Conservation (phyloP, 2,113 vertebrate genomes). For the Cisticola juncidis region DNA sequence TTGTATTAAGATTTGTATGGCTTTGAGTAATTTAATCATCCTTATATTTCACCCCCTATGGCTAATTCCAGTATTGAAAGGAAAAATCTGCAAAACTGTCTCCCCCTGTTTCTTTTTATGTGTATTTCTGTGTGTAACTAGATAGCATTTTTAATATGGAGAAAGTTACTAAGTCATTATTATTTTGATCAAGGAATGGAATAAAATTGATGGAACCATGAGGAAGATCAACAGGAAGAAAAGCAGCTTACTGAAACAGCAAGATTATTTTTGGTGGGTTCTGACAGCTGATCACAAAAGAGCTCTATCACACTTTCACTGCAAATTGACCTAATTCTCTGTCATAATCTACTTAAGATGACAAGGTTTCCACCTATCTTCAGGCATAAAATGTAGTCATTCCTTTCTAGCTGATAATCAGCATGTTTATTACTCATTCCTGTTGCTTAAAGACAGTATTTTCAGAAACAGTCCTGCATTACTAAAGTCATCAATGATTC, state of each 20-base stretch:
- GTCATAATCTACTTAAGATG: not conserved
- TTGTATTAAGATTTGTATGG: not conserved
- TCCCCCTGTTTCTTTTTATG: not conserved
- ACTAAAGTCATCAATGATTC: not conserved
- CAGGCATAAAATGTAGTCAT: not conserved
- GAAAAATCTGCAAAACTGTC: not conserved
- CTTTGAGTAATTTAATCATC: not conserved
- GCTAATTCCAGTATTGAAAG: not conserved
- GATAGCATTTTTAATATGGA: not conserved
- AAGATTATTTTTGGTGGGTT: not conserved
- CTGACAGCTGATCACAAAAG: not conserved
- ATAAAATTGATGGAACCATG: not conserved
- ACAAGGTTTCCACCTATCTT: not conserved
- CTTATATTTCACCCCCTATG: not conserved
- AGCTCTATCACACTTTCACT: slow-evolving; percentile 3
- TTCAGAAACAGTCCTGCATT: not conserved
- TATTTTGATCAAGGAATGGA: not conserved
- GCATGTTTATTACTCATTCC: not conserved
- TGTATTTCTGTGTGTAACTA: not conserved
- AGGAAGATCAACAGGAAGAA: not conserved
- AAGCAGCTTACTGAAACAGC: not conserved
- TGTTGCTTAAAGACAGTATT: not conserved
- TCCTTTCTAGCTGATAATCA: not conserved
- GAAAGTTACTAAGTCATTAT: not conserved
- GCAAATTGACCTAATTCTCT: slow-evolving; percentile 38